phyloP scores from a whole-genome alignment of 2,888 invertebrate species.

The Aplocera efformata region DNA sequence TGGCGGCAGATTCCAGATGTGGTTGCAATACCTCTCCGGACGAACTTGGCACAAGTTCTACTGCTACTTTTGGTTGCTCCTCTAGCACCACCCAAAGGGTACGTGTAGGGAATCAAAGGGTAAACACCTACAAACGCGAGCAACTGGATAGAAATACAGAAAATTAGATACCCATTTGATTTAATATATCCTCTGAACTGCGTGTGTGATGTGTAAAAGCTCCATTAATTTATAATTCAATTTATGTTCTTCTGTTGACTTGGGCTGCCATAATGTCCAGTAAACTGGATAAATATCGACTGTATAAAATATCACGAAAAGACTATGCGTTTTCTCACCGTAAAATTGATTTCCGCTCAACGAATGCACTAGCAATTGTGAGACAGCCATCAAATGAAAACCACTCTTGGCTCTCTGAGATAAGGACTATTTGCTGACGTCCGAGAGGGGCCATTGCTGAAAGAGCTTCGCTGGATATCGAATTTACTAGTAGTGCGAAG shows the following conservation, averaged over 20 bases:
- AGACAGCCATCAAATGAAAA: conserved; percentile 29
- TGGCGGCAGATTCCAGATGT: too few species aligned
- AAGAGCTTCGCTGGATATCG: conserved; percentile 30
- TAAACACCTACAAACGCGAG: too few species aligned
- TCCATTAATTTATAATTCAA: too few species aligned
- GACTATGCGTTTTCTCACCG: conserved; percentile 48
- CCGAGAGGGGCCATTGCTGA: conserved; percentile 33
- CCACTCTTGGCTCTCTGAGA: conserved; percentile 17
- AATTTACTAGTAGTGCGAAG: conserved; percentile 25
- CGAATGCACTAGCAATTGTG: conserved; percentile 49
- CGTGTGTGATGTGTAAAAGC: too few species aligned
- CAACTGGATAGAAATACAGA: too few species aligned
- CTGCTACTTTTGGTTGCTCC: too few species aligned
- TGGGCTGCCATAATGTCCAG: conserved; percentile 2
- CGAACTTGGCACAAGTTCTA: too few species aligned
- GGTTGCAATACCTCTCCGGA: too few species aligned
- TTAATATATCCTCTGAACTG: too few species aligned
- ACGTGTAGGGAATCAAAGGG: too few species aligned
- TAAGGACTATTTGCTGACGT: conserved; percentile 38
- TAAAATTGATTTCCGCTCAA: conserved; percentile 58
- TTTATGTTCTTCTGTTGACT: conserved; percentile 1
- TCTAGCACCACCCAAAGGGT: too few species aligned
- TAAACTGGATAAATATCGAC: conserved; percentile 5
- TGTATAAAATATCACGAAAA: conserved; percentile 18
- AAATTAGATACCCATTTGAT: too few species aligned